Base-by-base conservation (phyloP, 2,113 vertebrate species). In the Ranitomeya variabilis region DNA sequence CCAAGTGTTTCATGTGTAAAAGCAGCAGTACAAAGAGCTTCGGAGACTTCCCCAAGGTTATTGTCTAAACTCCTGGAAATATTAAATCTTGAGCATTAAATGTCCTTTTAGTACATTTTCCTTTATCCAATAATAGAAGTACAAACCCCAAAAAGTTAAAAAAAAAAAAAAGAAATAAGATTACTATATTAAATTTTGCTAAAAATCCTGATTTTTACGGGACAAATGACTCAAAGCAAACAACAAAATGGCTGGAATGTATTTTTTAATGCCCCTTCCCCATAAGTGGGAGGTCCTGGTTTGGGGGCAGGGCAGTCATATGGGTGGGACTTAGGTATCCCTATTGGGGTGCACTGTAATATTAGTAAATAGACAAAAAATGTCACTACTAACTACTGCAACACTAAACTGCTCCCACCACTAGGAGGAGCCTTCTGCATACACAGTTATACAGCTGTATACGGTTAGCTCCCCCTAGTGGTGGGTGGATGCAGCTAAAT, bases 1-100 rank as follows among this genome's bases (percentile, higher is more conserved):
- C n/a, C n/a, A n/a, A 81, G 78, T 60, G 86, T 60, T 71, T 60
- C 54, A 81, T 81, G 78, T 55, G 45, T 87, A 87, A 76, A 83
- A 74, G 74, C 64, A 83, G 21, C 55, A 16, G n/a, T 73, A 69
- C 31, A 64, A 76, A 81, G 57, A 51, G 73, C 31, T 64, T 62
- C 45, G 18, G 7, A 23, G 16, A 76, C 15, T 37, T 71, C 64
- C 78, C 55, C 79, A 82, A 88, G 79, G 86, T 64, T 73, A 81
- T 79, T 81, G 64, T 71, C 62, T 73, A 45, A 82, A 82, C 37
- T 31, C 80, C 19, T 76, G 37, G 37, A 37, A 80, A n/a, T 19
- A 87, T 73, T 87, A 87, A 60, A 66, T 62, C 60, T 16, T 23
- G 21, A 54, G 54, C 26, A 73, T 60, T 80, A 73, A 73, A 80